A percentile compares a stretch with the other conserved stretches of the same genome.
phyloP scores from a whole-genome alignment of 2,113 vertebrate species.

The Melospiza georgiana region DNA sequence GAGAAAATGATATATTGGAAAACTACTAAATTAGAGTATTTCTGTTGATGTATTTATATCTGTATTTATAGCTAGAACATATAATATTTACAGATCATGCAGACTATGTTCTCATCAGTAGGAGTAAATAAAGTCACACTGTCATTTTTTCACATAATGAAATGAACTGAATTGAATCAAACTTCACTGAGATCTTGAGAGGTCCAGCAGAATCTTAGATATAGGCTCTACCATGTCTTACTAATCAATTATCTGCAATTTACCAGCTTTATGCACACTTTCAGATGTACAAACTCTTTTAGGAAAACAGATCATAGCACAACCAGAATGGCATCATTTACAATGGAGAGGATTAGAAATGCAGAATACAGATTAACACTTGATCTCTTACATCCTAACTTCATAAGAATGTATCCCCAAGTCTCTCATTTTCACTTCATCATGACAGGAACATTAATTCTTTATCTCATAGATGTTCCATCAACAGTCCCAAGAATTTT shows the following conservation, averaged over 20 bases:
- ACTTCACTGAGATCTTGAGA: not conserved
- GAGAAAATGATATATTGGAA: not conserved
- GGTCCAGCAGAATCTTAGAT: not conserved
- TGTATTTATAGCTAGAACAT: not conserved
- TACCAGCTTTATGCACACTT: not conserved
- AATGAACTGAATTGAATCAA: not conserved
- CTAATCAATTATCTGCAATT: not conserved
- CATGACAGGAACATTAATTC: not conserved
- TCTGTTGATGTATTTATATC: not conserved
- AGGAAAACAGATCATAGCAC: not conserved
- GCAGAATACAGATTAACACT: not conserved
- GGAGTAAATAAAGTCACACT: not conserved
- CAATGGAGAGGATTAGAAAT: not conserved
- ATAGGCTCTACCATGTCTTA: not conserved
- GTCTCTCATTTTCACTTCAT: not conserved
- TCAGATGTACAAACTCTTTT: not conserved
- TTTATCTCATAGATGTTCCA: not conserved
- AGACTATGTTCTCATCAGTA: not conserved
- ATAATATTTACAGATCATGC: not conserved
- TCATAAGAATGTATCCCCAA: not conserved
- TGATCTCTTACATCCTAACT: not conserved
- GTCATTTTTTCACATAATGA: not conserved
- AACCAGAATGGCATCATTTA: not conserved
- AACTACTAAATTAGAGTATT: not conserved
- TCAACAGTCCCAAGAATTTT: not conserved